A percentile compares a stretch with the other conserved stretches of the same genome.
These are phyloP conservation scores for Halcyon chelicuti DNA, from an alignment of 2,797 vertebrate species.

Conservation along the genomic window DNA sequence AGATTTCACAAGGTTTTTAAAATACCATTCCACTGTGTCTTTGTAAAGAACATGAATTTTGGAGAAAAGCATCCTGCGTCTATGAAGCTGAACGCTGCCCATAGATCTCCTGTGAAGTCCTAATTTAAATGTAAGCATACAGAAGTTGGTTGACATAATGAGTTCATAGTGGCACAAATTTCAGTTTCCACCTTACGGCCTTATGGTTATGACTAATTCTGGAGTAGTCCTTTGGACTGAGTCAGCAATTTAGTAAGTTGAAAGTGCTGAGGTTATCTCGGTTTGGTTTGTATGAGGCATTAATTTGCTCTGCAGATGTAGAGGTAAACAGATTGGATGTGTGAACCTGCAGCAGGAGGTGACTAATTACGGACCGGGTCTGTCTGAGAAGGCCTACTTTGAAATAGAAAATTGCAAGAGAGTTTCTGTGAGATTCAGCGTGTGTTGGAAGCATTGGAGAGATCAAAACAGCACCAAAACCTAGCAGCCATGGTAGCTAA, in stretches of 20 bases:
- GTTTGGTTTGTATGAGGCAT: not conserved
- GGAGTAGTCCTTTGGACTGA: not conserved
- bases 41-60: not conserved
- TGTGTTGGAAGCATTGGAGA: not conserved
- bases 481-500: not conserved
- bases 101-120: not conserved
- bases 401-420: not conserved
- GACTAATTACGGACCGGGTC: not conserved
- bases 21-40: not conserved
- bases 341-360: not conserved
- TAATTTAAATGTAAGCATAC: not conserved
- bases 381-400: not conserved
- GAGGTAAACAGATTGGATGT: not conserved
- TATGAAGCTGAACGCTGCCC: not conserved
- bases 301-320: not conserved
- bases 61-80: not conserved
- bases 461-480: not conserved
- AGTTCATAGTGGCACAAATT: not conserved
- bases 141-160: not conserved
- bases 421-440: not conserved
- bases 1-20: not conserved
- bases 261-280: not conserved
- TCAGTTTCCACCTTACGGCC: not conserved
- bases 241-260: not conserved
- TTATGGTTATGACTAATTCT: not conserved